Conservation (phyloP, 2,113 vertebrate species). For the Myotis davidii region DNA sequence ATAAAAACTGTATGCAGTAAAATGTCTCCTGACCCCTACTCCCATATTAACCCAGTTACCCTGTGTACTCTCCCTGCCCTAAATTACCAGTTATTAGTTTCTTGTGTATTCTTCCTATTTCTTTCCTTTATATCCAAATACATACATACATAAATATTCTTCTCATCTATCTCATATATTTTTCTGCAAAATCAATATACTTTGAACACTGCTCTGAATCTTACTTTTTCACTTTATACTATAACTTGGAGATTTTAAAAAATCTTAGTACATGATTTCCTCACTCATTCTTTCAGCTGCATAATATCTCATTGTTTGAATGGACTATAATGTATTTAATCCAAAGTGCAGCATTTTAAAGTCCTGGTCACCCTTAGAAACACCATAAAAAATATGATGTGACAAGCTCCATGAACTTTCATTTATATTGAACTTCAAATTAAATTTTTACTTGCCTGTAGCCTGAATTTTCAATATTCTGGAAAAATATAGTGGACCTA, state of each 20-base stretch:
- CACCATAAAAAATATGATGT: not conserved
- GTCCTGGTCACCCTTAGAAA: not conserved
- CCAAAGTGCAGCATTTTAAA: slow-evolving; percentile 21
- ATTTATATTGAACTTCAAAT: slow-evolving; percentile 30
- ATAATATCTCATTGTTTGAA: slow-evolving; percentile 33
- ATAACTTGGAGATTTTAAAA: not conserved
- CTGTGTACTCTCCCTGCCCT: not conserved
- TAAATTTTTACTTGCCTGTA: slow-evolving; percentile 11
- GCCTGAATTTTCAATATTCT: slow-evolving; percentile 21
- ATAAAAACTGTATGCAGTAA: not conserved
- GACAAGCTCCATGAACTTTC: not conserved
- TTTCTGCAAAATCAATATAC: not conserved
- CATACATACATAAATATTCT: not conserved
- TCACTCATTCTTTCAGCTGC: not conserved
- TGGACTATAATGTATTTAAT: not conserved
- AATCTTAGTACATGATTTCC: not conserved
- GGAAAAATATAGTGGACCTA: not conserved
- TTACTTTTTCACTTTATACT: not conserved
- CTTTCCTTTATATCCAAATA: slow-evolving; percentile 5
- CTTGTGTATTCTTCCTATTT: not conserved
- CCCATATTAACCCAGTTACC: not conserved
- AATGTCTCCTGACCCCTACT: not conserved
- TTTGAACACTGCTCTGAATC: not conserved
- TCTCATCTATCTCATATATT: not conserved
- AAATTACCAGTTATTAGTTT: not conserved